Evolutionary conservation across 2,797 vertebrate species (phyloP).

Genomic region (Psittacula echo): DNA sequence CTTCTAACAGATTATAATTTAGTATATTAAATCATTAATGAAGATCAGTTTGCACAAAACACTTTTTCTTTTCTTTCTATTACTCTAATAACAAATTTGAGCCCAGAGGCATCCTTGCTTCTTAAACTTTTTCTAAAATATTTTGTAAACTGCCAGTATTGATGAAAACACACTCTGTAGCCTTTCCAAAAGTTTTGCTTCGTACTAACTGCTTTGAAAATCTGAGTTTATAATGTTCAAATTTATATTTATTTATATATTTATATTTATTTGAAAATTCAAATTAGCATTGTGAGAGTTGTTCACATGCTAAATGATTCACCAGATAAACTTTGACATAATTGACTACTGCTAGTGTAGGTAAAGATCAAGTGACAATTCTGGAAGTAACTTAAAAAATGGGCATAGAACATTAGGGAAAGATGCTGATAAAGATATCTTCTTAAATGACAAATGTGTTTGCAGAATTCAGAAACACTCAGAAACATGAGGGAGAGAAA

Average conservation of each 20-base stretch:
- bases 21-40: neutral
- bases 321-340: neutral
- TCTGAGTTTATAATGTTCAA: neutral
- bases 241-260: neutral
- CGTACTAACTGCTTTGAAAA: neutral
- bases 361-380: neutral
- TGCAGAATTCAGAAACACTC: neutral
- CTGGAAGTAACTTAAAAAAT: neutral
- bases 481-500: neutral
- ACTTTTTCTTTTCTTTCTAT: neutral
- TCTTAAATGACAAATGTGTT: neutral
- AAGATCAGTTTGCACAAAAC: neutral
- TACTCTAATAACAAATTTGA: neutral
- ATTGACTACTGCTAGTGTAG: neutral
- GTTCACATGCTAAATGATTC: neutral
- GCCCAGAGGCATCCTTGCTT: neutral
- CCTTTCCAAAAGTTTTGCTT: neutral
- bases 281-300: neutral
- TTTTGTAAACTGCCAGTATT: neutral
- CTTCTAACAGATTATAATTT: neutral
- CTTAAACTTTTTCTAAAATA: neutral
- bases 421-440: neutral
- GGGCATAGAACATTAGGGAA: accelerated
- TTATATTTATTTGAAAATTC: neutral
- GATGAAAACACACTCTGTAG: neutral